These are phyloP conservation scores for Sciaenops ocellatus DNA, from an alignment of 2,797 vertebrate species.

Conservation along the genomic window DNA sequence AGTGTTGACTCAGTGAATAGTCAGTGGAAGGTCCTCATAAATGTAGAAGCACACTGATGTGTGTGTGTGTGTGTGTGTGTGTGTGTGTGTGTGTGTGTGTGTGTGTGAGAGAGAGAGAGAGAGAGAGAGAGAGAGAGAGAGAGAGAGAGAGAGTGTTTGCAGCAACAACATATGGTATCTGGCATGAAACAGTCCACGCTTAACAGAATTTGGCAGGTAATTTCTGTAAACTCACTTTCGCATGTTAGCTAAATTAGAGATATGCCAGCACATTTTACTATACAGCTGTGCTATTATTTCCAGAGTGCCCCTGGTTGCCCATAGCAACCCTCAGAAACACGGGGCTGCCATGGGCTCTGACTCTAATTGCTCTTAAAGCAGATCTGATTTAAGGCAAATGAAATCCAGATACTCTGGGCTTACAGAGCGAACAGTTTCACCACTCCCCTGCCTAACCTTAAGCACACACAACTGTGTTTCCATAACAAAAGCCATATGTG, in stretches of 20 bases:
- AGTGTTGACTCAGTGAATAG: neutral
- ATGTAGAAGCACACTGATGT: neutral
- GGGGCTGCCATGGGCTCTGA: slow-evolving; percentile 44
- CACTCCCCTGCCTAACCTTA: slow-evolving; percentile 62
- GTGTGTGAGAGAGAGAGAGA: too few relatives aligned
- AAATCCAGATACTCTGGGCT: slow-evolving; percentile 66
- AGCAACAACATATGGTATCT: slow-evolving; percentile 36
- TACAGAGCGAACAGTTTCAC: slow-evolving; percentile 58
- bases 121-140: too few relatives aligned
- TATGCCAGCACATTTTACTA: slow-evolving; percentile 48
- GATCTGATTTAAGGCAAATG: slow-evolving; percentile 74
- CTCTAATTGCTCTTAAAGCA: slow-evolving; percentile 72
- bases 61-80: neutral
- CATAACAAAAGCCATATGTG: slow-evolving; percentile 51
- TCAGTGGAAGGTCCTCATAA: neutral
- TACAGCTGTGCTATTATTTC: slow-evolving; percentile 65
- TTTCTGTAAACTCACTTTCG: slow-evolving; percentile 57
- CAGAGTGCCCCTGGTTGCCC: slow-evolving; percentile 51
- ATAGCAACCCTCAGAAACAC: slow-evolving; percentile 59
- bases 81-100: slow-evolving; percentile 6
- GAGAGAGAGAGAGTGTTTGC: neutral
- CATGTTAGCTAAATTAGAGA: slow-evolving; percentile 55
- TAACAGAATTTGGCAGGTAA: slow-evolving; percentile 53
- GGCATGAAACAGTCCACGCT: slow-evolving; percentile 37
- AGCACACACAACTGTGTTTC: slow-evolving; percentile 61